Evolutionary conservation across 2,797 vertebrate genomes (phyloP), one percentile per base, ranked within the genome.

Genomic region (Pseudomugil gertrudae): DNA sequence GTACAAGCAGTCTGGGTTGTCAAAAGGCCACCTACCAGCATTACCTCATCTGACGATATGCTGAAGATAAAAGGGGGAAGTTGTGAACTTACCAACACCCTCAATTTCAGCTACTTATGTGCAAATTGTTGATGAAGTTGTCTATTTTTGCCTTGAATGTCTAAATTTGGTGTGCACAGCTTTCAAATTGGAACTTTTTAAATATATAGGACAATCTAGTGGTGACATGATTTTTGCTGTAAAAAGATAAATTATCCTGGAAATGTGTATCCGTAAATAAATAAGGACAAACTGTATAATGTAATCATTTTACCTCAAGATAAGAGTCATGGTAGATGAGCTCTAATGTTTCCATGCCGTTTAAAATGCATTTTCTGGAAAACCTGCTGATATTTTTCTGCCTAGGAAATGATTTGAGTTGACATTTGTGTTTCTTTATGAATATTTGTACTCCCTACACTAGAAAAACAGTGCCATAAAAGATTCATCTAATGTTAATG

Each of bases 11-110:
- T 38, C 13, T 55, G n/a, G 54, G 55, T 79, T 80, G 61, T 76
- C 62, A 27, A 32, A 47, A 81, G 66, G 81, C 77, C 78, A 84
- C 85, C 79, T 80, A 81, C 74, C 57, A 84, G 83, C 80, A 79
- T 85, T 79, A 90, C 64, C 78, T 89, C 81, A 87, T 55, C 43
- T 57, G 2, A 6, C 19, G 48, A 56, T 53, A 24, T 43, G 63
- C 50, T 51, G 35, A 57, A 21, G 9, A 38, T 33, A 13, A 61
- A 63, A 70, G 55, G 68, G 56, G 69, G 73, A 65, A 76, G 69
- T 76, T 56, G n/a, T 9, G 14, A 59, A 8, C 56, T 51, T 30
- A 77, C 74, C 24, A 59, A 26, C 24, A 11, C 36, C 23, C 57
- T 60, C 26, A 14, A 32, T 11, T 21, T 24, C 8, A 57, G 32